phyloP scores from a whole-genome alignment of 2,113 vertebrate genomes.

The Cochlearius cochlearius region DNA sequence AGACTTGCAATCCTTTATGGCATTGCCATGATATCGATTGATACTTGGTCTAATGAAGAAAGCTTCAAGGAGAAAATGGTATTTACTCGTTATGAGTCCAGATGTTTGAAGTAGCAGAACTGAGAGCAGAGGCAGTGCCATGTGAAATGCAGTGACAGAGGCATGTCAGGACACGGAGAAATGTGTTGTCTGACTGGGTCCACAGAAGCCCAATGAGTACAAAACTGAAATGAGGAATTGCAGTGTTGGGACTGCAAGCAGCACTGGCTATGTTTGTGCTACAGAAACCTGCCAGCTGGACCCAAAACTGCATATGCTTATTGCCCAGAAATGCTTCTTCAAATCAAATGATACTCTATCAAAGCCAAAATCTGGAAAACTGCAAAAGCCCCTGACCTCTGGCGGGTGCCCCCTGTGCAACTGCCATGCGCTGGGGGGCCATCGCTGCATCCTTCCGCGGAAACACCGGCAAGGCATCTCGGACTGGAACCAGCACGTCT shows the following conservation, averaged over 20 bases:
- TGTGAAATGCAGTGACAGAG: not conserved
- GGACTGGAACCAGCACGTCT: too few species aligned
- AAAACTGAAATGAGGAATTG: not conserved
- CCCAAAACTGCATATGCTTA: not conserved
- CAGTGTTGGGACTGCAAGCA: not conserved
- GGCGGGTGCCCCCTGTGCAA: too few species aligned
- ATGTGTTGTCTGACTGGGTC: not conserved
- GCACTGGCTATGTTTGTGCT: not conserved
- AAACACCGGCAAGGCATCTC: not conserved
- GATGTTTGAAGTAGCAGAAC: not conserved
- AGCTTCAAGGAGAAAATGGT: not conserved
- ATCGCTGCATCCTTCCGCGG: rapidly evolving
- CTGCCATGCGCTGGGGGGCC: not conserved
- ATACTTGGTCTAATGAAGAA: slow-evolving; percentile 22
- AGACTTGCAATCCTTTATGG: not conserved
- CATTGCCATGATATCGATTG: not conserved
- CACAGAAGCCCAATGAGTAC: not conserved
- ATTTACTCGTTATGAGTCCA: not conserved
- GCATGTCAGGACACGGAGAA: not conserved
- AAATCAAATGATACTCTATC: not conserved
- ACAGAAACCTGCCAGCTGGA: not conserved
- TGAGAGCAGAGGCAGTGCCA: not conserved
- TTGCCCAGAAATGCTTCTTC: not conserved
- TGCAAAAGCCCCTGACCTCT: not conserved
- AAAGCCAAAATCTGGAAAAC: not conserved